A percentile compares a stretch with the other conserved stretches of the same genome.
Evolutionary conservation across 2,888 invertebrate species (phyloP).

Genomic region (Microctonus brassicae): DNA sequence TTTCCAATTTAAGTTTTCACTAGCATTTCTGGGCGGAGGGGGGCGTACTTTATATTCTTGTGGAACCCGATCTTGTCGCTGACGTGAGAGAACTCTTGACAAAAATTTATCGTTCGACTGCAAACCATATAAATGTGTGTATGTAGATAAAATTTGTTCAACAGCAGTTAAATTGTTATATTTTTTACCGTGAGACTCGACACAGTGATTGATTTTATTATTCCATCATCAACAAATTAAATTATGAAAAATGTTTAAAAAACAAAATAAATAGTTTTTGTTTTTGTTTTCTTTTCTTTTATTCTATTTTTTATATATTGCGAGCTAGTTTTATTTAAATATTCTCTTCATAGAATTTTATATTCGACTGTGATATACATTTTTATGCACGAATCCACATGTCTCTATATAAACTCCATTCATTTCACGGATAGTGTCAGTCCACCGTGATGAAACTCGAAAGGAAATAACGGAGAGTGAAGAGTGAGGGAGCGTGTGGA

Average conservation of each 20-base stretch:
- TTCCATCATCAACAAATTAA: background rate
- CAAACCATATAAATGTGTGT: background rate
- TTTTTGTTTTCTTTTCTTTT: background rate
- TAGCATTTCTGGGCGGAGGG: background rate
- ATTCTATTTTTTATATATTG: background rate
- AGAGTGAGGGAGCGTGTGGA: background rate
- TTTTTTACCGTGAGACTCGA: background rate
- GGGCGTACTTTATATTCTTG: slow-evolving; percentile 5
- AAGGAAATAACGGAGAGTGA: background rate
- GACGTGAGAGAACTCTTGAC: background rate
- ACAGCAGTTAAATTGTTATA: background rate
- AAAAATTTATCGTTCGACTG: background rate
- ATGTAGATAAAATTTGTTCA: background rate
- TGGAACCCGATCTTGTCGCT: background rate
- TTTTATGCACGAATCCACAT: background rate
- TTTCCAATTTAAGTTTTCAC: slow-evolving; percentile 32
- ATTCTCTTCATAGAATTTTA: background rate
- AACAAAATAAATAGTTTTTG: background rate
- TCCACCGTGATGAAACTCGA: background rate
- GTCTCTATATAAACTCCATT: background rate
- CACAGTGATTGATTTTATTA: background rate
- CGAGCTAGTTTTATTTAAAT: background rate
- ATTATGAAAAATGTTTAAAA: background rate
- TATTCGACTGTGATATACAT: background rate
- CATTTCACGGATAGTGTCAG: background rate